Conservation (phyloP, 2,888 invertebrate genomes). For the Drosophila dives region DNA sequence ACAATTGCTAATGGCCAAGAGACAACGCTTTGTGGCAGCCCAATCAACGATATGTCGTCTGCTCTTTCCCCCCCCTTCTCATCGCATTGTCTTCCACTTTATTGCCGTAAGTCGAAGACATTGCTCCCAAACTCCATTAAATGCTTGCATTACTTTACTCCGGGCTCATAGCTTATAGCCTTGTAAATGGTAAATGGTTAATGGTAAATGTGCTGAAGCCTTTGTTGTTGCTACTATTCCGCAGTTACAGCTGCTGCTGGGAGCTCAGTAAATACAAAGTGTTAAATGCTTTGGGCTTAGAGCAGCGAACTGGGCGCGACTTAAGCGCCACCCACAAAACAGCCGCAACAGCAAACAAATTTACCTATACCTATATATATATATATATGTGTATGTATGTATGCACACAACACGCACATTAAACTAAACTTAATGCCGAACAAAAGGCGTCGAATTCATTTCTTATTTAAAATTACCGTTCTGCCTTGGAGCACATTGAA, state of each 20-base stretch:
- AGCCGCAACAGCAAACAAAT: slow-evolving; percentile 43
- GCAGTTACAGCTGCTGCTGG: slow-evolving; percentile 17
- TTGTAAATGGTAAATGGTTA: slow-evolving; percentile 57
- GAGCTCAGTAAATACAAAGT: slow-evolving; percentile 67
- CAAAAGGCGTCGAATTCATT: slow-evolving; percentile 67
- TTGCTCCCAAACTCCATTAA: slow-evolving; percentile 7
- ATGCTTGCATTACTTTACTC: slow-evolving; percentile 48
- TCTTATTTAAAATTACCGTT: slow-evolving; percentile 67
- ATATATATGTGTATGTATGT: background rate
- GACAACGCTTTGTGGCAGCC: slow-evolving; percentile 51
- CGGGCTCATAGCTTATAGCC: slow-evolving; percentile 55
- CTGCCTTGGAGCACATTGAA: slow-evolving; percentile 5
- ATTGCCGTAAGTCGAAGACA: slow-evolving; percentile 57
- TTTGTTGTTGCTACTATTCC: slow-evolving; percentile 43
- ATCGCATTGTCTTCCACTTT: slow-evolving; percentile 35
- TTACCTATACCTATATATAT: background rate
- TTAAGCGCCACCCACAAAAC: slow-evolving; percentile 29
- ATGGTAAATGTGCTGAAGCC: slow-evolving; percentile 66
- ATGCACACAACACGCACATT: slow-evolving; percentile 25
- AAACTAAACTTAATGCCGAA: slow-evolving; percentile 44
- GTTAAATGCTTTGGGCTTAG: slow-evolving; percentile 63
- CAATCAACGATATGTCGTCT: slow-evolving; percentile 61
- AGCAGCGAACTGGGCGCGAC: slow-evolving; percentile 15
- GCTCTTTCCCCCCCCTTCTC: no score
- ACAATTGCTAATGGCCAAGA: slow-evolving; percentile 58